Conservation (phyloP, 1,140 invertebrate species). For the Zaprionus camerounensis region DNA sequence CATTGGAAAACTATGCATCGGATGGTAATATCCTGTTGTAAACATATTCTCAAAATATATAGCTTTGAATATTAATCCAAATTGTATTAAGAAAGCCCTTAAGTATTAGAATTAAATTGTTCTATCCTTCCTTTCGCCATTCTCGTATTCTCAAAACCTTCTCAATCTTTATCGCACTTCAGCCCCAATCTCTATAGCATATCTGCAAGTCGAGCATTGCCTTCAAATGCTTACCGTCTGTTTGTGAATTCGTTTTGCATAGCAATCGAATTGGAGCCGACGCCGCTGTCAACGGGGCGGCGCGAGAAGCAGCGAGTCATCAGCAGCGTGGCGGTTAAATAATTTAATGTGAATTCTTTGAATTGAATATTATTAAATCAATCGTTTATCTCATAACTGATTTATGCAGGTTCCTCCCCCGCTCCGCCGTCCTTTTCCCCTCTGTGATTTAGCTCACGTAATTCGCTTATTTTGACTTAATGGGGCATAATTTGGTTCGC, state of each 20-base stretch:
- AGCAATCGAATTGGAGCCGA: constrained; percentile 53
- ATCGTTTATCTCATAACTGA: constrained; percentile 62
- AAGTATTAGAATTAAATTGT: too few species aligned
- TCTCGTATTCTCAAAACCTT: too few species aligned
- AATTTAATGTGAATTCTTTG: constrained; percentile 58
- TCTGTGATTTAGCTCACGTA: constrained; percentile 46
- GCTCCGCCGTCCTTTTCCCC: neutral
- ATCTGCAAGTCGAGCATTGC: neutral
- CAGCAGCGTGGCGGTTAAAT: constrained; percentile 42
- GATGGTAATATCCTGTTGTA: too few species aligned
- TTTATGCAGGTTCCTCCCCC: constrained; percentile 35
- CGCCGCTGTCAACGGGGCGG: neutral
- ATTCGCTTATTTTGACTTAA: constrained; percentile 48
- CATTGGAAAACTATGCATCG: too few species aligned
- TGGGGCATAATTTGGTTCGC: constrained; percentile 48
- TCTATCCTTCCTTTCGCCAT: too few species aligned
- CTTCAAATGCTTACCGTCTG: neutral
- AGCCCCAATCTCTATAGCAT: neutral
- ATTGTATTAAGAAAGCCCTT: too few species aligned
- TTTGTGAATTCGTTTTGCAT: constrained; percentile 57
- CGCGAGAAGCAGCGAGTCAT: constrained; percentile 24
- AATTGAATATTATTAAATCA: constrained; percentile 60
- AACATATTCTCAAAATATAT: too few species aligned
- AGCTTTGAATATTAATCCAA: too few species aligned
- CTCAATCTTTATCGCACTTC: too few species aligned